Base-by-base conservation (phyloP, 2,888 invertebrate species). In the Eilema caniola region DNA sequence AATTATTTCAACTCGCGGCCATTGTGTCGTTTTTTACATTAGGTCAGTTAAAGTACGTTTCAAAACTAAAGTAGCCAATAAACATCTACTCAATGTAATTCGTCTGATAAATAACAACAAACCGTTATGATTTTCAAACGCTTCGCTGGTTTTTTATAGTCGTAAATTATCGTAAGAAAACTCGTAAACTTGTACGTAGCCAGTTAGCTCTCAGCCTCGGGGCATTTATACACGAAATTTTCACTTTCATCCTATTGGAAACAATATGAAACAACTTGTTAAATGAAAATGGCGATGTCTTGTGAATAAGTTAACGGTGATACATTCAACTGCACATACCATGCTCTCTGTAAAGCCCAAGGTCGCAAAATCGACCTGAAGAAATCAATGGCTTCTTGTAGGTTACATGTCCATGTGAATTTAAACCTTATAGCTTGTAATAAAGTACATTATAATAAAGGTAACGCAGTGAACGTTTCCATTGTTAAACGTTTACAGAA, bases 361-460 rank as follows among this genome's bases (percentile, higher is more conserved):
- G 90, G 88, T 84, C 86, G 83, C 73, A 85, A 85, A 83, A 74
- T 81, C 84, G 87, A 88, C 86, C 88, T 89, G 84, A 83, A 37
- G 37, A 37, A 37, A 37, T 37, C 24, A 37, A 23, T 62, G 7
- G 33, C 37, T 23, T 24, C 23, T 62, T 62, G 59, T 20, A 2
- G 41, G 41, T n/a, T 53, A 8, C n/a, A 5, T 59, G 7, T 25
- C 2, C 33, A 63, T 11, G 28, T 28, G 28, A 53, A 53, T 64
- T 64, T 53, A n/a, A 53, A n/a, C 28, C 53, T 53, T 53, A 37
- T 24, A 16, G n/a, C 20, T n/a, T 28, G 28, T 41, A 12, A 53
- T 28, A 8, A 5, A 64, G n/a, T n/a, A n/a, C n/a, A n/a, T n/a
- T n/a, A n/a, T n/a, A n/a, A n/a, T n/a, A 37, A 41, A 14, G 16